Base-by-base conservation (phyloP, 2,113 vertebrate species). In the Perca fluviatilis region DNA sequence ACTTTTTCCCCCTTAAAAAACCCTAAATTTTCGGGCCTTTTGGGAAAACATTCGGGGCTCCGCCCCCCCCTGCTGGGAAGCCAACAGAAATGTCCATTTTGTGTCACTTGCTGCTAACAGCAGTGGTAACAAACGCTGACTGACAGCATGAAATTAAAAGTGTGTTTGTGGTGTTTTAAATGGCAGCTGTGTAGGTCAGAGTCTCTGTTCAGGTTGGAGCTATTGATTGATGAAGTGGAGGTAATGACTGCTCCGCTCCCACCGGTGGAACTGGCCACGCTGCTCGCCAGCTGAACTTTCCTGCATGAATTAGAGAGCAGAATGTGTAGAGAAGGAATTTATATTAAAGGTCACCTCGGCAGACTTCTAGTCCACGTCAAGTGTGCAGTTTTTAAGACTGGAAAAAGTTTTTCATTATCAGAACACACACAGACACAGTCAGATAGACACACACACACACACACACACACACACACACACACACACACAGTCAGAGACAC, bases 261-360 rank as follows among this genome's bases (percentile, higher is more conserved):
- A 19, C 75, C 70, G 85, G 68, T 79, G 68, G 64, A 36, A 15
- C 43, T 19, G 63, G 30, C 69, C n/a, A 19, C 3, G 79, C 36
- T 36, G 36, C 36, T 61, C 46, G 73, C 7, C 49, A 2, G 69
- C 14, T 23, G 30, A 70, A 84, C 51, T 72, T 81, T 79, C 21
- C 66, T 66, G 56, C 56, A 72, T 33, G 56, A 82, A 58, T 79
- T 85, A 79, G 49, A 75, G 75, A 57, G 75, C n/a, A 33, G 33
- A 33, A 33, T 33, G 33, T 43, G 53, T 16, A 0, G 66, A 69
- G 70, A 68, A 83, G 79, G 71, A 67, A 61, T 79, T 79, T 71
- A 54, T 85, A 85, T 81, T 76, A 86, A 89, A 87, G 85, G 86
- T 87, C 81, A 82, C 27, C 49, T 68, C 57, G 30, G 64, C 23